Conservation (phyloP, 2,797 vertebrate species). For the Macroramphosus scolopax region DNA sequence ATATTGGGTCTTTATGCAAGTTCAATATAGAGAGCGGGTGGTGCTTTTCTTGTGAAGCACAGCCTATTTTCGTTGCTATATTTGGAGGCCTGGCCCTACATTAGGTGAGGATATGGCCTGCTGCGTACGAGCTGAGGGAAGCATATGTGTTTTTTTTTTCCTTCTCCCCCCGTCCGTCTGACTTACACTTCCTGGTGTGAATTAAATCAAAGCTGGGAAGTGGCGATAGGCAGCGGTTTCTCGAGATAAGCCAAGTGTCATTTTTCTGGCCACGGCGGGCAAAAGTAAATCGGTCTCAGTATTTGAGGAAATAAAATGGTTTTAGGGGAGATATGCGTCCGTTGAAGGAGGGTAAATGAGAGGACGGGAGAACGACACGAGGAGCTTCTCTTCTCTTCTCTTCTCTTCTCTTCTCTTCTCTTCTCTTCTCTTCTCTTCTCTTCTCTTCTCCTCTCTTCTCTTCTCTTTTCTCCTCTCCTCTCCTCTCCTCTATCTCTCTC, state of each 20-base stretch:
- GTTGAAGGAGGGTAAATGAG: slow-evolving; percentile 2
- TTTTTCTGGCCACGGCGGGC: slow-evolving; percentile 19
- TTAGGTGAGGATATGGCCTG: slow-evolving; percentile 63
- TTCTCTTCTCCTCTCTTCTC: too few species aligned
- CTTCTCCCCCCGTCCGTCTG: slow-evolving; percentile 35
- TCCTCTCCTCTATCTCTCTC: too few species aligned
- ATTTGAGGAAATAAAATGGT: slow-evolving; percentile 16
- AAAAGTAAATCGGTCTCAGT: slow-evolving; percentile 24
- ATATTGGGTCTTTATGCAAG: too few species aligned
- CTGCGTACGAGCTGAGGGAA: slow-evolving; percentile 49
- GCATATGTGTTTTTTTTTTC: slow-evolving; percentile 45
- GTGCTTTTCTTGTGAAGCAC: slow-evolving; percentile 30
- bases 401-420: slow-evolving; percentile 7
- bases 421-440: slow-evolving; percentile 22
- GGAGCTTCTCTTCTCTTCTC: slow-evolving; percentile 12
- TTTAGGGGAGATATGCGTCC: not conserved
- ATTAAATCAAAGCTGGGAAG: slow-evolving; percentile 64
- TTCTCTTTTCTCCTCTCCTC: too few species aligned
- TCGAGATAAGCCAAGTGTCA: slow-evolving; percentile 35
- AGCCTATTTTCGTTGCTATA: slow-evolving; percentile 59
- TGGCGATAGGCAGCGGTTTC: slow-evolving; percentile 48
- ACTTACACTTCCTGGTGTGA: slow-evolving; percentile 65
- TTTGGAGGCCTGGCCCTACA: slow-evolving; percentile 57
- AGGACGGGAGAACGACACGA: too few species aligned
- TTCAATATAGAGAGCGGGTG: too few species aligned